Percentiles rank a stretch among this genome's conserved stretches.
phyloP scores from a whole-genome alignment of 2,113 vertebrate genomes.

The Hemibagrus wyckioides region DNA sequence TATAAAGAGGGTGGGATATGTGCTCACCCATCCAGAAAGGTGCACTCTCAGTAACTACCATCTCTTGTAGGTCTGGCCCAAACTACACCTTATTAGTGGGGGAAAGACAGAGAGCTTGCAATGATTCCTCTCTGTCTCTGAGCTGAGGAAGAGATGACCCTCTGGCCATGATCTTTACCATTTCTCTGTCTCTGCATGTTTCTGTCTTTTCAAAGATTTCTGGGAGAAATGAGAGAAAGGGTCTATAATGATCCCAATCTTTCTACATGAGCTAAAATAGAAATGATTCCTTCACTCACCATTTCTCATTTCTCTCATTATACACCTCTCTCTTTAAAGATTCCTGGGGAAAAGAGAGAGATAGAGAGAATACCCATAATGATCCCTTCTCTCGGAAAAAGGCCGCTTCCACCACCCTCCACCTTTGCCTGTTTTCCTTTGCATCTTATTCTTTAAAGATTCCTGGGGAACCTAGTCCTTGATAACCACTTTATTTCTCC shows the following conservation, averaged over 20 bases:
- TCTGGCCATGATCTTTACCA: background rate
- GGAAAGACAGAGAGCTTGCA: background rate
- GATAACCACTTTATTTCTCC: constrained; percentile 11
- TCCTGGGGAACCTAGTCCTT: background rate
- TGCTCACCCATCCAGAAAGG: background rate
- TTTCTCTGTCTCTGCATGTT: background rate
- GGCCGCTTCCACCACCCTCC: background rate
- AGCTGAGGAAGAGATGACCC: background rate
- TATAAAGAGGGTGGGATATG: background rate
- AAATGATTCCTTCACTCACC: constrained; percentile 9
- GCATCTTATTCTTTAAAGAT: constrained; percentile 4
- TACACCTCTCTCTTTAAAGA: background rate
- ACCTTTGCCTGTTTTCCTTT: background rate
- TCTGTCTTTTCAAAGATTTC: constrained; percentile 9
- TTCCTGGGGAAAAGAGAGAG: constrained; percentile 2
- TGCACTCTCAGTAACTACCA: background rate
- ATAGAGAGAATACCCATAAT: constrained; percentile 4
- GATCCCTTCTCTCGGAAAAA: background rate
- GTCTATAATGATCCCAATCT: constrained; percentile 21
- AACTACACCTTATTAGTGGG: background rate
- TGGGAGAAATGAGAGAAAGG: background rate
- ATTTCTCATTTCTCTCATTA: constrained; percentile 14
- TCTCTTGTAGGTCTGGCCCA: background rate
- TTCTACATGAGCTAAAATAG: background rate
- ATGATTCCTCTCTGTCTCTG: background rate